phyloP scores from a whole-genome alignment of 1,140 invertebrate species.

The Pseudomyrmex flavicornis region DNA sequence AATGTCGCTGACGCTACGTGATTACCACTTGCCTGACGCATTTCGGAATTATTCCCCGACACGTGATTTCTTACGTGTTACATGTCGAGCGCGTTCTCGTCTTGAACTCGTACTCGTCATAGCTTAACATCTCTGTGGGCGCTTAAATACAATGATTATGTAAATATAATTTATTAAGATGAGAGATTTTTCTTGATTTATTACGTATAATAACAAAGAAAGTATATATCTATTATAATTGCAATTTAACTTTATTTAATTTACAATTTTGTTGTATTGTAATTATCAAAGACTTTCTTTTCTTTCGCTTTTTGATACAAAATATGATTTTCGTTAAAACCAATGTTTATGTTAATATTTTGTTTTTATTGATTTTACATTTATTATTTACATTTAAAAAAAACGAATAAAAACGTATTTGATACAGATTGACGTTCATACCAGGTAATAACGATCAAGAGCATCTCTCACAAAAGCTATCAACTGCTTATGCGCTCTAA shows the following conservation, averaged over 20 bases:
- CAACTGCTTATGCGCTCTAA: constrained; percentile 29
- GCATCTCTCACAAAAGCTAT: constrained; percentile 27
- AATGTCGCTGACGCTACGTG: background rate
- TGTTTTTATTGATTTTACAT: background rate
- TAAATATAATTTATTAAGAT: constrained; percentile 4
- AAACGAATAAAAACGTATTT: background rate
- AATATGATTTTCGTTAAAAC: background rate
- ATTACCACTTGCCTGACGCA: constrained; percentile 3
- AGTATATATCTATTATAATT: background rate
- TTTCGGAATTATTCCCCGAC: constrained; percentile 24
- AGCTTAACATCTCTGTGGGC: background rate
- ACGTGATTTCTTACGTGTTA: constrained; percentile 42
- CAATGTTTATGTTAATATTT: background rate
- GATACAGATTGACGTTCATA: background rate
- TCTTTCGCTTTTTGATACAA: background rate
- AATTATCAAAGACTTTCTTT: background rate
- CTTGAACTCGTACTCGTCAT: constrained; percentile 5
- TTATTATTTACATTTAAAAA: background rate
- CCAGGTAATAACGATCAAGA: background rate
- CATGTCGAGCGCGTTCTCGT: constrained; percentile 3
- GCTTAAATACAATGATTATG: background rate
- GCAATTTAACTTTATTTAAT: background rate
- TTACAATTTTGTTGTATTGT: background rate
- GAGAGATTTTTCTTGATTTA: background rate
- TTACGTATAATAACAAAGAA: background rate